phyloP scores from a whole-genome alignment of 2,797 vertebrate genomes.

The Sebastes kiyomatsui region DNA sequence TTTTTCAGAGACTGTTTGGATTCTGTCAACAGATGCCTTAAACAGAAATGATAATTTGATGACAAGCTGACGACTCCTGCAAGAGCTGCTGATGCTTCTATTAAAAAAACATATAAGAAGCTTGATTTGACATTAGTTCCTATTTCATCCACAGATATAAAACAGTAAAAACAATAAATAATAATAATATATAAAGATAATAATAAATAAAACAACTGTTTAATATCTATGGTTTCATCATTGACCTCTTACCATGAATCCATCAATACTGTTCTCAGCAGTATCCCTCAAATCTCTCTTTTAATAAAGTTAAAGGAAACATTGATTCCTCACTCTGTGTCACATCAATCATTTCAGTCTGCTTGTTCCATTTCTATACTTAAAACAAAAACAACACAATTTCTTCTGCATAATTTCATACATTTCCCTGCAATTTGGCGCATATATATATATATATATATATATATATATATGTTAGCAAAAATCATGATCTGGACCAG shows the following conservation, averaged over 20 bases:
- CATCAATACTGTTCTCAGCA: no score
- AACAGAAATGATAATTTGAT: not conserved
- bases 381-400: not conserved
- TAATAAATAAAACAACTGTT: no score
- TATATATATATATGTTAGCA: not conserved
- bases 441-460: not conserved
- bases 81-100: not conserved
- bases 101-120: not conserved
- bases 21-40: not conserved
- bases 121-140: not conserved
- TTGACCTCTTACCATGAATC: no score
- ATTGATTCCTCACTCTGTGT: not conserved
- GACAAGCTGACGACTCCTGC: not conserved
- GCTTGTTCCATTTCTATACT: not conserved
- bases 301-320: no score
- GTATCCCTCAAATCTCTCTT: no score
- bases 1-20: not conserved
- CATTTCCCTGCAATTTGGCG: not conserved
- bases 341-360: not conserved
- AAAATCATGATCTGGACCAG: not conserved
- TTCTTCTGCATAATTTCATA: no score
- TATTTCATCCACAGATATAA: no score
- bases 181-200: no score
- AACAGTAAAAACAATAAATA: no score
- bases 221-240: no score